These are phyloP conservation scores for Mesorhabditis spiculigera DNA, from an alignment of 2,888 invertebrate genomes.

Conservation along the genomic window DNA sequence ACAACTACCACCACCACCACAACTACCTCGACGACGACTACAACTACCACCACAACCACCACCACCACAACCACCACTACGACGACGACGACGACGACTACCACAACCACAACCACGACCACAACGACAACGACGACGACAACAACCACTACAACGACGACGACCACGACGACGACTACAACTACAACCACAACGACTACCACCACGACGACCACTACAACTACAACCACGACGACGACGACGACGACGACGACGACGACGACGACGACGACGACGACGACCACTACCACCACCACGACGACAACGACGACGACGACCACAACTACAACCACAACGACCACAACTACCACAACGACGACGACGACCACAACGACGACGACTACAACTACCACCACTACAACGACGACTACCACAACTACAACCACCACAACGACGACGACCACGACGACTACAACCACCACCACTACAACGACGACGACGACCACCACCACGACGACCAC, in stretches of 20 bases:
- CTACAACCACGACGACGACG: neutral
- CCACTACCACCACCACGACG: neutral
- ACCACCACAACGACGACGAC: conserved; percentile 8
- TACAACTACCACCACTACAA: neutral
- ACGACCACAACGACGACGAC: neutral
- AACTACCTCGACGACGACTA: neutral
- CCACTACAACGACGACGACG: neutral
- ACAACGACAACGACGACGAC: conserved; percentile 13
- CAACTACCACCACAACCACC: neutral
- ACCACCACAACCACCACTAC: conserved; percentile 3
- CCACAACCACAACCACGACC: conserved; percentile 5
- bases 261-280: neutral
- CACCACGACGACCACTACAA: neutral
- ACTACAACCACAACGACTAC: neutral
- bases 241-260: neutral
- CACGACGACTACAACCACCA: neutral
- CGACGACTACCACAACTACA: neutral
- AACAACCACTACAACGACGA: no score
- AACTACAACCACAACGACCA: neutral
- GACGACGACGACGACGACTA: neutral
- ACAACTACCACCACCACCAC: conserved; percentile 15
- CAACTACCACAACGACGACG: neutral
- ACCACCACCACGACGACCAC: conserved; percentile 3
- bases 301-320: neutral
- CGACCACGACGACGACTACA: neutral